Evolutionary conservation across 2,888 invertebrate species (phyloP).

Genomic region (Amaurobius ferox): DNA sequence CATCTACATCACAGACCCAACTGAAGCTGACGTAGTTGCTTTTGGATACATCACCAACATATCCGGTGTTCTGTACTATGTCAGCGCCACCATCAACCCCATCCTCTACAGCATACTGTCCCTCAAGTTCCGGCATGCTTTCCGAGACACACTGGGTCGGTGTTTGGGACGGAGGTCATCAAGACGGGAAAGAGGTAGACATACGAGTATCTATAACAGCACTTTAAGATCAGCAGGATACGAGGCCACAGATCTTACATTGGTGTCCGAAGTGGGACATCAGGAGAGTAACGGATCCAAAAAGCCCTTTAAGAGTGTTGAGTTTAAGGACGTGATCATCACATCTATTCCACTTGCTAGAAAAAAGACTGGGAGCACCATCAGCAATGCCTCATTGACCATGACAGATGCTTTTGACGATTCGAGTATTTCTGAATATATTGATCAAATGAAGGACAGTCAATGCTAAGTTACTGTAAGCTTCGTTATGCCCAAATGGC

Average conservation of each 20-base stretch:
- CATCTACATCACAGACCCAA: conserved; percentile 74
- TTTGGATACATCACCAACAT: conserved; percentile 77
- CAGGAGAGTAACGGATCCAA: conserved; percentile 25
- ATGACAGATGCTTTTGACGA: conserved; percentile 82
- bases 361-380: conserved; percentile 76
- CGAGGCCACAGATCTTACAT: conserved; percentile 50
- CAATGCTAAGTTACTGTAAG: conserved; percentile 1
- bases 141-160: conserved; percentile 64
- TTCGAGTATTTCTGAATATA: conserved; percentile 42
- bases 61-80: conserved; percentile 77
- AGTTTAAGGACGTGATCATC: neutral
- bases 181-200: conserved; percentile 20
- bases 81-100: conserved; percentile 78
- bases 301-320: neutral
- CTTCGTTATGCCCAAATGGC: no score
- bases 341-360: neutral
- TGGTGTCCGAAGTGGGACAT: conserved; percentile 42
- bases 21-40: conserved; percentile 74
- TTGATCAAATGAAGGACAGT: conserved; percentile 51
- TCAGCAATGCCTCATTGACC: conserved; percentile 87
- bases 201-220: conserved; percentile 61
- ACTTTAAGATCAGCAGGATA: conserved; percentile 56
- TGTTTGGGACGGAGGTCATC: conserved; percentile 44
- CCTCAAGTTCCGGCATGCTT: conserved; percentile 72
- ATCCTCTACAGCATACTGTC: conserved; percentile 73